Base-by-base conservation (phyloP, 2,888 invertebrate species). In the Conops quadrifasciatus region DNA sequence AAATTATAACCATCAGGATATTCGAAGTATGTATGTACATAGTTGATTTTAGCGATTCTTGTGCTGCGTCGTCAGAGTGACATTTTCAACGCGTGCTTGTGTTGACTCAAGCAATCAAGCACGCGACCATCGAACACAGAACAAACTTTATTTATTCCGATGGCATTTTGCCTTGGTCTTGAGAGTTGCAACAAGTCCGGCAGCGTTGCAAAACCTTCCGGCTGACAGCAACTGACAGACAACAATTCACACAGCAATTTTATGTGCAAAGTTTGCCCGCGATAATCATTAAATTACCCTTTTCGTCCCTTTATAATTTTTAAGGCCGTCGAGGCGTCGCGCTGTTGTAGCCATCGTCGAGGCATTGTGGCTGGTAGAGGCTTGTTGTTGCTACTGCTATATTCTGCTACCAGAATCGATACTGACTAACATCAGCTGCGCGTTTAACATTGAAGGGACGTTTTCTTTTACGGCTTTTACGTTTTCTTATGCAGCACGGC, bases 371-470 rank as follows among this genome's bases (percentile, higher is more conserved):
- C 16, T 56, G 56, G 7, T 9, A 9, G 7, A 5, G 9, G n/a
- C 16, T 16, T 7, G n/a, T 16, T 56, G n/a, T 16, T 16, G 9
- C 24, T 56, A 9, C 24, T 2, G n/a, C 24, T 5, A 21, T 24
- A n/a, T n/a, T n/a, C n/a, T n/a, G n/a, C n/a, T n/a, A n/a, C n/a
- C n/a, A n/a, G n/a, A n/a, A n/a, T n/a, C n/a, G n/a, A n/a, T n/a
- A n/a, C n/a, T n/a, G n/a, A n/a, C n/a, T 24, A 30, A 2, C 60
- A 60, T 60, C 30, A 30, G 60, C 13, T 60, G 30, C 60, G 30
- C 60, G 19, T 60, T 43, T 9, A 4, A 28, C 2, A 26, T 60
- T 60, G 16, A 60, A 60, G 30, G 11, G 60, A 28, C 60, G 43
- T 28, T 60, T n/a, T 19, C 60, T 30, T 43, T 43, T 60, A 53